Evolutionary conservation across 2,888 invertebrate species (phyloP).

Genomic region (Proisotoma minuta): DNA sequence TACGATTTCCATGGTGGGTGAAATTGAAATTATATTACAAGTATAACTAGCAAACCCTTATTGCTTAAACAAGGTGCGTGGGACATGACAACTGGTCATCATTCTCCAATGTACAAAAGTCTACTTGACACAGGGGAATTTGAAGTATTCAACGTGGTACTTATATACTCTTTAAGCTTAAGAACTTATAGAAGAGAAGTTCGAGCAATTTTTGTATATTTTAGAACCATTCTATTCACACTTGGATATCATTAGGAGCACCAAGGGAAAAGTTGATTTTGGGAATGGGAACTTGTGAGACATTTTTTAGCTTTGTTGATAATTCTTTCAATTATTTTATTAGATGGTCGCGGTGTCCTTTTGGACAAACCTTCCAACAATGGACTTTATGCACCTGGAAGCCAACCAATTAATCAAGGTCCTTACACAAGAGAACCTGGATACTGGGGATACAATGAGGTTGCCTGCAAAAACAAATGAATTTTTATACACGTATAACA

Average conservation of each 20-base stretch:
- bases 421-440: conserved; percentile 50
- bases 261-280: not conserved
- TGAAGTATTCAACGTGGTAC: not conserved
- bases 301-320: not conserved
- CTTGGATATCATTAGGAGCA: not conserved
- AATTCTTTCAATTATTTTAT: not conserved
- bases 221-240: not conserved
- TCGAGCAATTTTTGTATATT: too few relatives aligned
- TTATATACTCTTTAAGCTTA: too few relatives aligned
- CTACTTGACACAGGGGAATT: conserved; percentile 47
- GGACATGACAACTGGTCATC: conserved; percentile 62
- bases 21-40: too few relatives aligned
- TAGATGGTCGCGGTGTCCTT: conserved; percentile 53
- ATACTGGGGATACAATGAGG: conserved; percentile 51
- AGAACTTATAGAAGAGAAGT: too few relatives aligned
- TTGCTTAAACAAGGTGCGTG: conserved; percentile 56
- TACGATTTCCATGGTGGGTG: conserved; percentile 69
- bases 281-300: not conserved
- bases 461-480: conserved; percentile 21
- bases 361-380: conserved; percentile 53
- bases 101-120: conserved; percentile 60
- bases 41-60: too few relatives aligned
- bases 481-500: not conserved
- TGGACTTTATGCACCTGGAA: conserved; percentile 57
- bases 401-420: conserved; percentile 49